Conservation (phyloP, 2,888 invertebrate genomes). For the Pyrrhia umbra region DNA sequence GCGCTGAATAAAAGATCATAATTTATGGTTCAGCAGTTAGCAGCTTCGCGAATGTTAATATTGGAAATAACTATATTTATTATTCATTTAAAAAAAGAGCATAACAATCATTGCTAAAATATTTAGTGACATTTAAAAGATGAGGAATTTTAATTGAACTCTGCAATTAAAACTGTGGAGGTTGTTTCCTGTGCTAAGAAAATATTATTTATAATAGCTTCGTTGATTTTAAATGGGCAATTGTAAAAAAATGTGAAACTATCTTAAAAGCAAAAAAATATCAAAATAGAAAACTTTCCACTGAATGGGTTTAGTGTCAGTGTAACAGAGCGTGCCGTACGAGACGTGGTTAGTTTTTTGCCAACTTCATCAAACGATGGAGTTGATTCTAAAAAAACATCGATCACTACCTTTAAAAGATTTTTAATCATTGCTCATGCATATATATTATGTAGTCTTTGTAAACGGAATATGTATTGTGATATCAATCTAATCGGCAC, state of each 20-base stretch:
- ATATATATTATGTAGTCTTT: constrained; percentile 17
- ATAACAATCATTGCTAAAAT: constrained; percentile 46
- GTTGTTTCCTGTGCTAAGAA: background rate
- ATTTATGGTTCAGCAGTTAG: constrained; percentile 32
- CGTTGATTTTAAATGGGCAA: constrained; percentile 14
- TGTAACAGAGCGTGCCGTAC: constrained; percentile 30
- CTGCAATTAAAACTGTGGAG: constrained; percentile 39
- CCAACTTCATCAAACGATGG: constrained; percentile 25
- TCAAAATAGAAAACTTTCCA: constrained; percentile 25
- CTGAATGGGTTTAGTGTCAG: constrained; percentile 10
- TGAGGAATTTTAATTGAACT: constrained; percentile 45
- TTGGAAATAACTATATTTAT: constrained; percentile 42
- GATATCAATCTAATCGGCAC: constrained; percentile 20
- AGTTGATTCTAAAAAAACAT: constrained; percentile 5
- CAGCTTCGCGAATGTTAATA: constrained; percentile 39
- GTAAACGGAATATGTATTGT: constrained; percentile 28
- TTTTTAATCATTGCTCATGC: constrained; percentile 43
- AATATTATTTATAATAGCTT: background rate
- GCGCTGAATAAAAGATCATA: constrained; percentile 25
- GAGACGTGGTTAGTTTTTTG: constrained; percentile 16
- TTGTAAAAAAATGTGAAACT: constrained; percentile 21
- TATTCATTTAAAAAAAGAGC: constrained; percentile 38
- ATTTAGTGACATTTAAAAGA: constrained; percentile 41
- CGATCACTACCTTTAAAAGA: constrained; percentile 27
- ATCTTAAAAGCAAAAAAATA: constrained; percentile 3